phyloP scores from a whole-genome alignment of 2,888 invertebrate genomes.

The Panorpa germanica region DNA sequence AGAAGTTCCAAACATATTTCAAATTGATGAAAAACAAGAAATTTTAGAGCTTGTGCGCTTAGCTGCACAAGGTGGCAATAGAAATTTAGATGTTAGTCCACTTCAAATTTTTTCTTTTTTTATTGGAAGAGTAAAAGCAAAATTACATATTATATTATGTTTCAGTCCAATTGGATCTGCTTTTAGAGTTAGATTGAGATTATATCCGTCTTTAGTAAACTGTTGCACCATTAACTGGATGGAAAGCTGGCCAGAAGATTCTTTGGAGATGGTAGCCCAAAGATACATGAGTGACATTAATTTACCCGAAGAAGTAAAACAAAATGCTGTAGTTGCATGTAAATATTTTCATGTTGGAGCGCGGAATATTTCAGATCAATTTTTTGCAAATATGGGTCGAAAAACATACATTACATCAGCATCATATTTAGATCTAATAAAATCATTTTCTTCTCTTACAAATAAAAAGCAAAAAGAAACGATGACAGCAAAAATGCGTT shows the following conservation, averaged over 20 bases:
- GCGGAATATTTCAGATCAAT: constrained; percentile 37
- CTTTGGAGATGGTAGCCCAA: constrained; percentile 63
- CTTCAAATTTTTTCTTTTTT: constrained; percentile 65
- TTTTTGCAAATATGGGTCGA: constrained; percentile 40
- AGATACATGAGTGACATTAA: constrained; percentile 51
- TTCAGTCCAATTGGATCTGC: constrained; percentile 67
- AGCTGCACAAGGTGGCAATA: constrained; percentile 62
- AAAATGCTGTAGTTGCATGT: constrained; percentile 56
- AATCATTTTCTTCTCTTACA: constrained; percentile 58
- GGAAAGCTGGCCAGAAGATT: constrained; percentile 72
- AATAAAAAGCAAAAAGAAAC: constrained; percentile 50
- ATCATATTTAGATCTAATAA: constrained; percentile 68
- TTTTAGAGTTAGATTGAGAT: constrained; percentile 58
- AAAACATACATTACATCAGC: constrained; percentile 81
- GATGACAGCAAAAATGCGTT: constrained; percentile 51
- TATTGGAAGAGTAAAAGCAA: constrained; percentile 56
- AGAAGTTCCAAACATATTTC: constrained; percentile 77
- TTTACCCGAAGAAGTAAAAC: constrained; percentile 35
- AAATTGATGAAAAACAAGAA: constrained; percentile 62
- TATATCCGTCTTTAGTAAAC: constrained; percentile 80
- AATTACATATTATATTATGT: constrained; percentile 62
- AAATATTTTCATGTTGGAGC: constrained; percentile 78
- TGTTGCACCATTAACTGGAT: constrained; percentile 93
- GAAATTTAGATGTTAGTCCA: constrained; percentile 67
- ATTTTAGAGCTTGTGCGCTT: constrained; percentile 53